Conservation (phyloP, 2,113 vertebrate genomes). For the Mesembrinibis cayennensis region DNA sequence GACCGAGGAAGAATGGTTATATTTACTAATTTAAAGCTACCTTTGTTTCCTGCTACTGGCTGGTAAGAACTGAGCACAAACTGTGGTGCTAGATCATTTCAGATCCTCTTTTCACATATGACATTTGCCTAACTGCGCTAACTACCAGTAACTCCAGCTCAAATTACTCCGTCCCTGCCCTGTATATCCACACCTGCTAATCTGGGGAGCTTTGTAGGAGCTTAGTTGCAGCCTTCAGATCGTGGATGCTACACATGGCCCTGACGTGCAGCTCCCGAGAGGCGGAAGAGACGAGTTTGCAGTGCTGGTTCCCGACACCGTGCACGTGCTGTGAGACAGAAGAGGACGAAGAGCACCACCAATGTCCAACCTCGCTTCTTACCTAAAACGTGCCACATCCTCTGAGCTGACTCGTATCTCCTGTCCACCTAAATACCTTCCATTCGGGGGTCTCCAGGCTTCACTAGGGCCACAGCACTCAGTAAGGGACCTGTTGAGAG, state of each 20-base stretch:
- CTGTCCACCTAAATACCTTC: not conserved
- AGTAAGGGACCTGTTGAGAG: not conserved
- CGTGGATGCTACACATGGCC: not conserved
- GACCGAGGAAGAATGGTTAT: not conserved
- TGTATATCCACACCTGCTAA: slow-evolving; percentile 37
- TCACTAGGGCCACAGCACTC: not conserved
- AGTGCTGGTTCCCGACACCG: not conserved
- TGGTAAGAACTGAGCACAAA: not conserved
- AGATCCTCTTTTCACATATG: slow-evolving; percentile 17
- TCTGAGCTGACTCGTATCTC: not conserved
- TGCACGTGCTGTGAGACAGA: not conserved
- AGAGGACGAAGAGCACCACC: not conserved
- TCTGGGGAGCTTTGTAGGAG: slow-evolving; percentile 20
- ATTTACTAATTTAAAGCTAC: not conserved
- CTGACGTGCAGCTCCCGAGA: accelerated
- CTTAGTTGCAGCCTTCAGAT: not conserved
- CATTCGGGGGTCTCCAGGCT: not conserved
- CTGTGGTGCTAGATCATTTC: not conserved
- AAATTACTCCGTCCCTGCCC: not conserved
- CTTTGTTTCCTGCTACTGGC: not conserved
- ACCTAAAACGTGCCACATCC: not conserved
- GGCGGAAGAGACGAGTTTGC: not conserved
- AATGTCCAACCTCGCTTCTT: accelerated
- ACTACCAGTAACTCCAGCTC: not conserved
- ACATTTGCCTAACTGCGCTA: slow-evolving; percentile 38